Percentiles rank a stretch among this genome's conserved stretches.
phyloP scores from a whole-genome alignment of 2,113 vertebrate genomes.

The Buteo buteo region DNA sequence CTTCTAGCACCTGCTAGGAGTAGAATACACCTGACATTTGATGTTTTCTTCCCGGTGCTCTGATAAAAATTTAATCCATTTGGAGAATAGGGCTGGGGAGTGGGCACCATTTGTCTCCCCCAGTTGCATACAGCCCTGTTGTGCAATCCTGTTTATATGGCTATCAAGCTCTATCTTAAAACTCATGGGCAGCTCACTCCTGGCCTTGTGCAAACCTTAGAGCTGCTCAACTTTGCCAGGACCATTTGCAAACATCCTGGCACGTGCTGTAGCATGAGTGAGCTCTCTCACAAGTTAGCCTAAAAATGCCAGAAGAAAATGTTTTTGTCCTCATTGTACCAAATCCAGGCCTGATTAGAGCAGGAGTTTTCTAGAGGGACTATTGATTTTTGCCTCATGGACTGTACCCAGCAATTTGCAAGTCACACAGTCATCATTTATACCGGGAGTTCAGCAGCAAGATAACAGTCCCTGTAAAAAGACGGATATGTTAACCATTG shows the following conservation, averaged over 20 bases:
- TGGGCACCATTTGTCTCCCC: neutral
- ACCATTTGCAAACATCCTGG: neutral
- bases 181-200: neutral
- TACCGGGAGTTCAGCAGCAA: conserved; percentile 5
- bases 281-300: neutral
- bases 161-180: neutral
- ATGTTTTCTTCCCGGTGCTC: neutral
- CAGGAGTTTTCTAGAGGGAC: neutral
- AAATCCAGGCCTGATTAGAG: neutral
- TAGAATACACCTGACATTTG: neutral
- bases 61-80: neutral
- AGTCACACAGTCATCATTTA: neutral
- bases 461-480: neutral
- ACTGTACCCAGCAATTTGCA: neutral
- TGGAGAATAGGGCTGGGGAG: neutral
- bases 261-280: neutral
- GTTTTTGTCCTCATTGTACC: neutral
- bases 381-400: neutral
- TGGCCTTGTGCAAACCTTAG: neutral
- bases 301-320: neutral
- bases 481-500: neutral
- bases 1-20: neutral
- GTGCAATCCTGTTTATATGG: neutral
- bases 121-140: neutral
- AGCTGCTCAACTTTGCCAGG: neutral